These are phyloP conservation scores for Drosophila leonis DNA, from an alignment of 2,888 invertebrate genomes.

Conservation along the genomic window DNA sequence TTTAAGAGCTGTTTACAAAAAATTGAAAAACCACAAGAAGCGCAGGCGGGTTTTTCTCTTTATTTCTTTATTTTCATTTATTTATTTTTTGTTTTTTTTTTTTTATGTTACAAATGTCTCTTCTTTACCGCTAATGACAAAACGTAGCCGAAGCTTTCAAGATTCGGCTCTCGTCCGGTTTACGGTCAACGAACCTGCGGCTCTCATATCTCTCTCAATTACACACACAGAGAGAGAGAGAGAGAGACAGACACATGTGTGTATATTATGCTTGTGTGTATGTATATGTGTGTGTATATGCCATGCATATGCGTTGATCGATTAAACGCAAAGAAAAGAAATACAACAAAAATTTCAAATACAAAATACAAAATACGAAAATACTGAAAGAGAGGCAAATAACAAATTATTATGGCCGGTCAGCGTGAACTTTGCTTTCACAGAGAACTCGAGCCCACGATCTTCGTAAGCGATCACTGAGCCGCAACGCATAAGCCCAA, in stretches of 20 bases:
- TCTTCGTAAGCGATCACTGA: conserved; percentile 44
- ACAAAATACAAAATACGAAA: conserved; percentile 5
- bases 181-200: conserved; percentile 76
- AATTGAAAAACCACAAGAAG: conserved; percentile 32
- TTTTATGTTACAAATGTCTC: conserved; percentile 58
- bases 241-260: conserved; percentile 1
- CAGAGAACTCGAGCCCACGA: conserved; percentile 38
- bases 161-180: conserved; percentile 75
- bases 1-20: conserved; percentile 34
- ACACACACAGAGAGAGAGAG: conserved; percentile 2
- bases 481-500: conserved; percentile 15
- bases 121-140: conserved; percentile 68
- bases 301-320: conserved; percentile 72
- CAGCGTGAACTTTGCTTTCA: conserved; percentile 39
- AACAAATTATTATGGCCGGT: conserved; percentile 64
- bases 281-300: conserved; percentile 10
- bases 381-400: conserved; percentile 35
- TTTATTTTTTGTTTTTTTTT: not conserved
- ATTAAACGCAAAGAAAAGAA: conserved; percentile 66
- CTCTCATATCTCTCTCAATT: conserved; percentile 42
- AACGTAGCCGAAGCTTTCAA: conserved; percentile 66
- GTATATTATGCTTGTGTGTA: too few relatives aligned
- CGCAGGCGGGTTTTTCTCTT: conserved; percentile 30
- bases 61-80: conserved; percentile 7
- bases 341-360: conserved; percentile 24